Percentiles rank a stretch among this genome's conserved stretches.
These are phyloP conservation scores for Cosmia pyralina DNA, from an alignment of 2,888 invertebrate genomes.

Conservation along the genomic window DNA sequence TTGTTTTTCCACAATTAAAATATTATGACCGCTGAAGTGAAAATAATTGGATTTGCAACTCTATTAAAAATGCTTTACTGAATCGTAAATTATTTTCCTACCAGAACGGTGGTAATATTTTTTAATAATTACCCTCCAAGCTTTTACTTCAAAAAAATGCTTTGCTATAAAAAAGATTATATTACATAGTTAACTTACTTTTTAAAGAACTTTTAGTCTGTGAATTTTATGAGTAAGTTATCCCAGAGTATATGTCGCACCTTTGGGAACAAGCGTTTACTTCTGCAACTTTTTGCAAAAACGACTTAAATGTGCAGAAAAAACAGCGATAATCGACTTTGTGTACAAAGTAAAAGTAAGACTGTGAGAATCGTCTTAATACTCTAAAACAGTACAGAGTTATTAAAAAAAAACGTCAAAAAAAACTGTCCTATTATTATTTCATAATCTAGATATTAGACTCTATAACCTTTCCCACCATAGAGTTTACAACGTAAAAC, in stretches of 20 bases:
- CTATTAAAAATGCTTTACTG: conserved; percentile 48
- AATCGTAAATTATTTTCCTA: conserved; percentile 41
- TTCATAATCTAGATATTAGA: neutral
- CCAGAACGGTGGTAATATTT: conserved; percentile 29
- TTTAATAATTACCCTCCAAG: conserved; percentile 33
- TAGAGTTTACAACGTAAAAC: neutral
- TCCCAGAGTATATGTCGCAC: too few species aligned
- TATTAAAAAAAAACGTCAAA: too few species aligned
- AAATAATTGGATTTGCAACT: conserved; percentile 53
- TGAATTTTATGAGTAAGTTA: conserved; percentile 9
- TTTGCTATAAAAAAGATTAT: conserved; percentile 8
- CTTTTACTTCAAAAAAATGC: conserved; percentile 9
- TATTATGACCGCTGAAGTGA: conserved; percentile 38
- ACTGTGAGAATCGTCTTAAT: too few species aligned
- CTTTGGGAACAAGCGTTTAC: too few species aligned
- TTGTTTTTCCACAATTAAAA: conserved; percentile 54
- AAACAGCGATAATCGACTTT: too few species aligned
- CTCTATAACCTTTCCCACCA: neutral
- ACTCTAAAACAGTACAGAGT: too few species aligned
- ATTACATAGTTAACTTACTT: conserved; percentile 22
- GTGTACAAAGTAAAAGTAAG: too few species aligned
- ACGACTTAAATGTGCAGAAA: too few species aligned
- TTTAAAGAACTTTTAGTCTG: neutral
- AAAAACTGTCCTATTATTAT: too few species aligned
- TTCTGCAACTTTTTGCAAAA: too few species aligned